Percentiles rank a stretch among this genome's conserved stretches.
phyloP scores from a whole-genome alignment of 2,888 invertebrate genomes.

The Tigriopus californicus region DNA sequence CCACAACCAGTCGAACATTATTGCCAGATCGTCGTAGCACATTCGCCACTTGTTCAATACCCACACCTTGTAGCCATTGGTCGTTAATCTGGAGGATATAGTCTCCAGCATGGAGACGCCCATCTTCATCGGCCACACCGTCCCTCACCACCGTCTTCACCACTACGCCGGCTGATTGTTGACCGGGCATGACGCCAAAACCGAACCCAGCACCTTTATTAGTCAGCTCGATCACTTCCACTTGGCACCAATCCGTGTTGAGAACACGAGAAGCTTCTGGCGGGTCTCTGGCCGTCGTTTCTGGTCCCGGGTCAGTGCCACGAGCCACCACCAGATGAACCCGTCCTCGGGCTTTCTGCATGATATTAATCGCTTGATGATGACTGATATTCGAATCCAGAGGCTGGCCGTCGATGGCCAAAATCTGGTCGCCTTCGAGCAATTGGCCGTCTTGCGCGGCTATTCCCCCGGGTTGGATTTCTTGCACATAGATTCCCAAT shows the following conservation, averaged over 20 bases:
- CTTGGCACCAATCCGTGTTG: slow-evolving; percentile 98
- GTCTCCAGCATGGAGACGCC: slow-evolving; percentile 84
- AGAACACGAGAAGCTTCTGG: slow-evolving; percentile 31
- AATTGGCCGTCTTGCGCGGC: slow-evolving; percentile 48
- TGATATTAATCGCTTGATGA: slow-evolving; percentile 54
- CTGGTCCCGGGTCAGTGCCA: slow-evolving; percentile 25
- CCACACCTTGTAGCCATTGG: slow-evolving; percentile 85
- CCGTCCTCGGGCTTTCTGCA: slow-evolving; percentile 52
- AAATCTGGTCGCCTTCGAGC: slow-evolving; percentile 60
- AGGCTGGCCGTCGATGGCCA: slow-evolving; percentile 57
- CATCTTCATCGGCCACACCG: slow-evolving; percentile 83
- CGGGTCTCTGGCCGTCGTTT: background rate
- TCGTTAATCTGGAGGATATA: slow-evolving; percentile 90
- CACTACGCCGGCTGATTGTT: slow-evolving; percentile 88
- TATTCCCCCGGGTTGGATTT: slow-evolving; percentile 42
- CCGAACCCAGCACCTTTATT: slow-evolving; percentile 96
- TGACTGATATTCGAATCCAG: slow-evolving; percentile 50
- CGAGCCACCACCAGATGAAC: slow-evolving; percentile 44
- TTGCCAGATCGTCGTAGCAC: slow-evolving; percentile 87
- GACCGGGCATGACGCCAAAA: slow-evolving; percentile 91
- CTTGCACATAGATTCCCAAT: slow-evolving; percentile 44
- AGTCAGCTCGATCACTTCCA: slow-evolving; percentile 89
- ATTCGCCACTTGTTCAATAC: slow-evolving; percentile 76
- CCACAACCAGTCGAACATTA: slow-evolving; percentile 82
- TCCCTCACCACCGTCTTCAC: slow-evolving; percentile 95